Conservation (phyloP, 1,140 invertebrate species). For the Camponotus floridanus region DNA sequence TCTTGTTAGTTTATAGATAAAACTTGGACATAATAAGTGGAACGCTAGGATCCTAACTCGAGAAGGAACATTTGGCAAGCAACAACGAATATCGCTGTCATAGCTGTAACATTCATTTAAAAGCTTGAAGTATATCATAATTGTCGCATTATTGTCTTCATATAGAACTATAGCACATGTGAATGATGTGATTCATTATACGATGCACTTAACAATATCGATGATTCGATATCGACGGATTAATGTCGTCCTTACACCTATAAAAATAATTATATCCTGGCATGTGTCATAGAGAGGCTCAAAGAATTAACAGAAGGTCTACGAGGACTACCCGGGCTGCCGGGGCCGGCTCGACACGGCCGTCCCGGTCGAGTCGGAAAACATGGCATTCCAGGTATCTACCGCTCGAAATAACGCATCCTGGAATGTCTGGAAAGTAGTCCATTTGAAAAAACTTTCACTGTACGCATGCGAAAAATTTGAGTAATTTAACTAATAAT, state of each 20-base stretch:
- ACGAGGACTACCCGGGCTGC: slow-evolving; percentile 85
- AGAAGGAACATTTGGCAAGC: slow-evolving; percentile 26
- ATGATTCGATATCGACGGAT: slow-evolving; percentile 57
- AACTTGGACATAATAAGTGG: slow-evolving; percentile 21
- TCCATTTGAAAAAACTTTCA: slow-evolving; percentile 17
- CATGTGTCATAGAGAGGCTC: slow-evolving; percentile 85
- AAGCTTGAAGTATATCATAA: slow-evolving; percentile 63
- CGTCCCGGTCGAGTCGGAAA: slow-evolving; percentile 82
- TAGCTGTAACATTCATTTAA: slow-evolving; percentile 51
- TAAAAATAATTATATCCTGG: slow-evolving; percentile 78
- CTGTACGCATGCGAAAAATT: slow-evolving; percentile 21
- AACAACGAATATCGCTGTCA: slow-evolving; percentile 24
- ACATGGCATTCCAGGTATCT: slow-evolving; percentile 86
- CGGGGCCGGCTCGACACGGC: slow-evolving; percentile 82
- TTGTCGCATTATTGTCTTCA: slow-evolving; percentile 15
- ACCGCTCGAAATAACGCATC: slow-evolving; percentile 13
- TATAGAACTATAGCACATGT: slow-evolving; percentile 19
- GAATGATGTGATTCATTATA: slow-evolving; percentile 42
- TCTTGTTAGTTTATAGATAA: slow-evolving; percentile 44
- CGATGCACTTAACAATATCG: slow-evolving; percentile 60
- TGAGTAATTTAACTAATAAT: slow-evolving; percentile 9
- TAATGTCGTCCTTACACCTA: slow-evolving; percentile 77
- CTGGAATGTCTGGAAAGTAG: slow-evolving; percentile 12
- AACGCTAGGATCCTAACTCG: slow-evolving; percentile 22
- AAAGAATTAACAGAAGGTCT: slow-evolving; percentile 87